Percentiles rank a stretch among this genome's conserved stretches.
Conservation (phyloP, 2,797 vertebrate species). For the Euphonia xanthogaster region DNA sequence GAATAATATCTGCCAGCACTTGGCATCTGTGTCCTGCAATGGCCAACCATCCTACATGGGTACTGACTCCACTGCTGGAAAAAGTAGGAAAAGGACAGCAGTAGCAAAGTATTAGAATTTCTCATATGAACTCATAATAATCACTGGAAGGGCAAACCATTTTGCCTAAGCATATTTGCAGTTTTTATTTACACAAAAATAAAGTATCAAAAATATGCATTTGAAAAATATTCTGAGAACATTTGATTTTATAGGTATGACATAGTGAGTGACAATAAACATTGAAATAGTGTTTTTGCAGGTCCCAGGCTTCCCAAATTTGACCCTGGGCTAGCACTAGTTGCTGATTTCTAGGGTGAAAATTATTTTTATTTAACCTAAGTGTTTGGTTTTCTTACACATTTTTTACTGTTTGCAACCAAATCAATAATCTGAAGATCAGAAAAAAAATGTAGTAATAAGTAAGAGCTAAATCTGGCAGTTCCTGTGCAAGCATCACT, state of each 20-base stretch:
- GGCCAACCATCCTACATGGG: background rate
- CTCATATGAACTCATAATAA: background rate
- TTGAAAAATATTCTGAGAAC: background rate
- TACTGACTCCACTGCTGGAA: background rate
- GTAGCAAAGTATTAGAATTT: background rate
- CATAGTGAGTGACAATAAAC: background rate
- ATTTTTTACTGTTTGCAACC: background rate
- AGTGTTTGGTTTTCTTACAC: background rate
- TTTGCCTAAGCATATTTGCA: background rate
- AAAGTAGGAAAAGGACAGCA: background rate
- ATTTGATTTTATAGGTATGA: background rate
- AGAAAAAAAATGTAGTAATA: background rate
- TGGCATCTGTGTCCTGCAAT: conserved; percentile 45
- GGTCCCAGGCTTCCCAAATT: background rate
- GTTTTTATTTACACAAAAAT: background rate
- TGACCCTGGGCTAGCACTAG: background rate
- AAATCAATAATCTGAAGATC: background rate
- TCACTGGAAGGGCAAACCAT: background rate
- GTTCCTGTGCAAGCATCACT: background rate
- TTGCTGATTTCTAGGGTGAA: background rate
- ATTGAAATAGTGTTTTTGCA: background rate
- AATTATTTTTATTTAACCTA: background rate
- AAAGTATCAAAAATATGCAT: background rate
- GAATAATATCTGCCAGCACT: conserved; percentile 50
- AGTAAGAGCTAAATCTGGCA: background rate